A percentile compares a stretch with the other conserved stretches of the same genome.
Conservation (phyloP, 1,140 invertebrate genomes). For the Tenebrio molitor region DNA sequence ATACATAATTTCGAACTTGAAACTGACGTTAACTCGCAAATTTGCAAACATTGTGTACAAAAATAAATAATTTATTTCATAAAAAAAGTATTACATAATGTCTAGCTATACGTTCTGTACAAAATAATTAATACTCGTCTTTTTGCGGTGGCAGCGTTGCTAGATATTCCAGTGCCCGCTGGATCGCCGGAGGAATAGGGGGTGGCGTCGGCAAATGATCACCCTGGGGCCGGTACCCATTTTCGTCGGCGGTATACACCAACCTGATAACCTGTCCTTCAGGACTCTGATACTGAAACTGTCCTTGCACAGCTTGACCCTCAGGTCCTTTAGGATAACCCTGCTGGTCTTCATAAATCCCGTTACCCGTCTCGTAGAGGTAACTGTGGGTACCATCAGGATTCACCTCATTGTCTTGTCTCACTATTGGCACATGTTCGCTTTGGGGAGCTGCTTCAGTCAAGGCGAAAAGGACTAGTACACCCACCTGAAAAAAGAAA, state of each 20-base stretch:
- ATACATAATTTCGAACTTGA: too few relatives aligned
- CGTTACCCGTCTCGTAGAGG: constrained; percentile 73
- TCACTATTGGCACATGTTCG: constrained; percentile 66
- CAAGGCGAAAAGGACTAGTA: not conserved
- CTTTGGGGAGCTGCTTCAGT: not conserved
- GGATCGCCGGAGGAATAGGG: constrained; percentile 69
- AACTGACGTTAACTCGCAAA: too few relatives aligned
- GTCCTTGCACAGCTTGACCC: constrained; percentile 62
- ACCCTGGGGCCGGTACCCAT: constrained; percentile 74
- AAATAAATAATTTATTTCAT: too few relatives aligned
- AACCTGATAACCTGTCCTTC: constrained; percentile 71
- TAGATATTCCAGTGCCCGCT: constrained; percentile 69
- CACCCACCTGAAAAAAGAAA: not conserved
- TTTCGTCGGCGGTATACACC: constrained; percentile 75
- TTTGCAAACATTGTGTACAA: not conserved
- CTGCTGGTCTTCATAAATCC: constrained; percentile 68
- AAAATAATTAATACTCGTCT: constrained; percentile 44
- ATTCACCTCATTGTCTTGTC: constrained; percentile 71
- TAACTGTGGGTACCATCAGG: constrained; percentile 73
- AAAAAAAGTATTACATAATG: too few relatives aligned
- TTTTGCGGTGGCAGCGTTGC: constrained; percentile 65
- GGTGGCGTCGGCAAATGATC: constrained; percentile 71
- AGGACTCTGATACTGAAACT: constrained; percentile 57
- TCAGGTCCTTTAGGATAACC: constrained; percentile 62
- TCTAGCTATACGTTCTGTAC: too few relatives aligned